phyloP scores from a whole-genome alignment of 2,113 vertebrate species.

The Oreochromis aureus region DNA sequence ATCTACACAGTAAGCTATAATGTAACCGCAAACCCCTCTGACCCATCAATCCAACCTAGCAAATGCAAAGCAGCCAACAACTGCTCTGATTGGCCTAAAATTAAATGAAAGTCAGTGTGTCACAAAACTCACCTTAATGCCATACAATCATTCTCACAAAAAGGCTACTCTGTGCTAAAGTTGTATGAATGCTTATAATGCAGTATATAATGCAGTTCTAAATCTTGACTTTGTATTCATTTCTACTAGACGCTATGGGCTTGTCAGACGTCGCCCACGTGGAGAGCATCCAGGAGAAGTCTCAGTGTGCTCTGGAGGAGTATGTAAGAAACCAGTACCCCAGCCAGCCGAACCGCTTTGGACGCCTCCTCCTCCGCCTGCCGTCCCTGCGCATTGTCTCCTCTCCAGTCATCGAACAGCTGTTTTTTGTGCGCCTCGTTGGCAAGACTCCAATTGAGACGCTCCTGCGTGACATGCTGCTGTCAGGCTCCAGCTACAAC shows the following conservation, averaged over 20 bases:
- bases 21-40: neutral
- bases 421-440: constrained; percentile 84
- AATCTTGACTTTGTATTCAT: neutral
- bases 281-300: constrained; percentile 85
- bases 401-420: constrained; percentile 83
- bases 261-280: constrained; percentile 81
- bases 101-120: neutral
- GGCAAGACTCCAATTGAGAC: constrained; percentile 89
- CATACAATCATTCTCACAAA: neutral
- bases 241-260: constrained; percentile 76
- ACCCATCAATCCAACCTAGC: fast-evolving
- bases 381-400: constrained; percentile 83
- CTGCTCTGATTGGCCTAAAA: neutral
- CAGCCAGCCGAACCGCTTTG: constrained; percentile 81
- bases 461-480: constrained; percentile 84
- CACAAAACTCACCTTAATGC: neutral
- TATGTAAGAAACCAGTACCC: constrained; percentile 84
- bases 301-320: constrained; percentile 84
- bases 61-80: neutral
- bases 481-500: constrained; percentile 82
- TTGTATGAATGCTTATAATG: neutral
- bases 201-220: neutral
- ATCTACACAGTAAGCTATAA: neutral
- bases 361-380: constrained; percentile 81
- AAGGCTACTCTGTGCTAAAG: neutral